phyloP scores from a whole-genome alignment of 2,888 invertebrate species.

The Patella caerulea region DNA sequence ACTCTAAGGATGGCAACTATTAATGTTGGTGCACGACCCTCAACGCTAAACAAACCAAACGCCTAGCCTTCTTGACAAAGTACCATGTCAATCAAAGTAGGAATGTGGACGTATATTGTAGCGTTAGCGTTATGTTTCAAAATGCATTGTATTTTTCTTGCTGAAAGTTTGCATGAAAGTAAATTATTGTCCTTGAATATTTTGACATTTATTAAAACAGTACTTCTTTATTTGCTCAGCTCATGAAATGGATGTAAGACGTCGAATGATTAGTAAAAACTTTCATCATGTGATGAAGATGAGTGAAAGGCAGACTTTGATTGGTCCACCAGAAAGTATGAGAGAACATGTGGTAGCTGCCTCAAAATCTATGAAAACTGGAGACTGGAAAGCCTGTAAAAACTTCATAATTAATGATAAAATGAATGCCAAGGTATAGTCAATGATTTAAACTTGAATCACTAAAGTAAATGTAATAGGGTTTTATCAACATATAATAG shows the following conservation, averaged over 20 bases:
- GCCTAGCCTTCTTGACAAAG: too few relatives aligned
- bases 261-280: constrained; percentile 95
- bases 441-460: too few relatives aligned
- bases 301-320: constrained; percentile 92
- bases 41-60: too few relatives aligned
- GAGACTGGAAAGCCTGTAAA: constrained; percentile 96
- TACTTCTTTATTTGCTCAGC: constrained; percentile 74
- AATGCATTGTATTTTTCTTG: too few relatives aligned
- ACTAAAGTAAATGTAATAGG: too few relatives aligned
- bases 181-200: not conserved
- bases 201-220: not conserved
- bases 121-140: too few relatives aligned
- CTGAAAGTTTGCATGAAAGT: not conserved
- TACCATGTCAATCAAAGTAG: too few relatives aligned
- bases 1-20: too few relatives aligned
- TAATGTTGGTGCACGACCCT: too few relatives aligned
- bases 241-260: constrained; percentile 96
- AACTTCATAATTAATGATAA: constrained; percentile 98
- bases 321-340: constrained; percentile 96
- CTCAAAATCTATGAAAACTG: constrained; percentile 97
- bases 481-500: too few relatives aligned
- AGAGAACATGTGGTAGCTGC: constrained; percentile 99
- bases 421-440: constrained; percentile 83
- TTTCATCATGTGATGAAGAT: constrained; percentile 98
- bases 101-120: too few relatives aligned